Base-by-base conservation (phyloP, 2,113 vertebrate genomes). In the Gallinago media region DNA sequence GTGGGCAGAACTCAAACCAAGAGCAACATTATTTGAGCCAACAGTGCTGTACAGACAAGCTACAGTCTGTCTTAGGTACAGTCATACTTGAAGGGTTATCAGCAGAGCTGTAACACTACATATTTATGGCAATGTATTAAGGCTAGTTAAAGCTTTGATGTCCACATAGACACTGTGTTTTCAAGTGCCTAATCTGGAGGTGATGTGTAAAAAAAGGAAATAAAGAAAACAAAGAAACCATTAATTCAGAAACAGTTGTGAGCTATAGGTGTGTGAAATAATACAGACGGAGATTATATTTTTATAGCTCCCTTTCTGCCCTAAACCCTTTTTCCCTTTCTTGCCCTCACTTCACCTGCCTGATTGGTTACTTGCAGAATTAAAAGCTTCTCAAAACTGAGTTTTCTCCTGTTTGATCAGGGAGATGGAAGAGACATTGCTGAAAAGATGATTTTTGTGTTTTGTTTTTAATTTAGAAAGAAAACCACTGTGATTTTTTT, bases 1-100 rank as follows among this genome's bases (percentile, higher is more conserved):
- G 94, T 95, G 96, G 87, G 93, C 92, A 92, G 89, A 95, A 94
- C 62, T 89, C 58, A 89, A 94, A 94, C 91, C 94, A 96, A 91
- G 36, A 96, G 66, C 86, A 96, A 95, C 94, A 95, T 2, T 34
- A 22, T 52, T 12, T 21, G 94, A 94, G 95, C 94, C 89, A 96
- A 3, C n/a, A 89, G 77, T 9, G 62, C 84, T 52, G 47, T 73
- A 68, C 80, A 82, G 89, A 96, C 95, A 95, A 95, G 77, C 81
- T 62, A 18, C 25, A 67, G 77, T 92, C 88, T 96, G 93, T 91
- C 70, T 85, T 65, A 79, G 87, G 44, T 76, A 10, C 40, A 12
- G 86, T 59, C 42, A 2, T 23, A 47, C n/a, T 46, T 65, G 66
- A 78, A 78, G 73, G 86, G 87, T 96, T 95, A 95, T 95, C 91